These are phyloP conservation scores for Naja naja DNA, from an alignment of 2,113 vertebrate genomes.

Conservation along the genomic window DNA sequence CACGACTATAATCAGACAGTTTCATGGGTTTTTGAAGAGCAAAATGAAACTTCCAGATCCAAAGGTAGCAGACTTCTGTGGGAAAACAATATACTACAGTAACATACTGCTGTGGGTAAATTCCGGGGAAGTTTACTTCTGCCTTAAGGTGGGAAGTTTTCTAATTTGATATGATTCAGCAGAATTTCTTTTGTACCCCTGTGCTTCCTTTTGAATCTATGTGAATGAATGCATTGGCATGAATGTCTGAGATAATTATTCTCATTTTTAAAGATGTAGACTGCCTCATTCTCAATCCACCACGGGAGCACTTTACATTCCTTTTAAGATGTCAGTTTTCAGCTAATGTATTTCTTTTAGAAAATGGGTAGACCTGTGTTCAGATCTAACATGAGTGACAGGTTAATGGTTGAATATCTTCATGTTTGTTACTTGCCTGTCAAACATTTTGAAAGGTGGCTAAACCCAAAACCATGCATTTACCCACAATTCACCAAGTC, in stretches of 20 bases:
- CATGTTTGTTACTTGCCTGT: neutral
- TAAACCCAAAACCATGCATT: neutral
- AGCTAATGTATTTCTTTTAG: neutral
- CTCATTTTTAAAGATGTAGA: neutral
- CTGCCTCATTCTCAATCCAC: neutral
- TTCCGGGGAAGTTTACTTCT: neutral
- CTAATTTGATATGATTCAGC: neutral
- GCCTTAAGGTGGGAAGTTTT: neutral
- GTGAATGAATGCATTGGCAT: neutral
- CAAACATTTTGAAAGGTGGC: neutral
- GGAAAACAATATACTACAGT: neutral
- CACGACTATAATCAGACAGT: neutral
- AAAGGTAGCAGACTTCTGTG: neutral
- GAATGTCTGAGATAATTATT: neutral
- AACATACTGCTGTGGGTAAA: neutral
- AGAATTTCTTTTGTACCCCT: neutral
- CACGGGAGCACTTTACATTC: neutral
- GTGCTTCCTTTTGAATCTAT: neutral
- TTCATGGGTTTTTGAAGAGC: neutral
- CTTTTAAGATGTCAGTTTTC: neutral
- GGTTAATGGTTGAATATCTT: neutral
- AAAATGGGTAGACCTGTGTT: neutral
- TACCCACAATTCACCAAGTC: neutral
- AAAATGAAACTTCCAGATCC: neutral
- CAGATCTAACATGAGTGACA: neutral